Base-by-base conservation (phyloP, 53 echinoderm and acorn worm species). In the Echinarachnius parma region DNA sequence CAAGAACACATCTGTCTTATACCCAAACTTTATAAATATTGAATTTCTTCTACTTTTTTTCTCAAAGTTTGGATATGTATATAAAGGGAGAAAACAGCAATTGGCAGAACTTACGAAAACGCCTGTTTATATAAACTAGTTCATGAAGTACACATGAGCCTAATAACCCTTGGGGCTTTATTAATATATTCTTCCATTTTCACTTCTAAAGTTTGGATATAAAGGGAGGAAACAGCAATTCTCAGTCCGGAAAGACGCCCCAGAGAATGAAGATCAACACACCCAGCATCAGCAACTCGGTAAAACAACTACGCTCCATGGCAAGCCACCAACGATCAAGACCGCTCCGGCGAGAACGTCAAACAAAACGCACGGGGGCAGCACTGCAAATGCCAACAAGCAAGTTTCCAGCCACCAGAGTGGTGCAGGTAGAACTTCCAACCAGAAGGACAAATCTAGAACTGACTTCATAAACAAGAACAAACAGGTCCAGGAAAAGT, bases 181-280 rank as follows among this genome's bases (percentile, higher is more conserved):
- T n/a, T n/a, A n/a, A n/a, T 62, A 15, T 34, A 23, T 42, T 62
- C 39, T 14, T 33, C 26, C 26, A 58, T 34, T n/a, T 32, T 27
- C 3, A 21, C 15, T 58, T 52, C 21, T 45, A n/a, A 79, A 94
- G 90, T 94, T 94, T 78, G 57, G 89, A 9, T 94, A 94, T 61
- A 90, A 87, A 57, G 45, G 44, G 23, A 80, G 60, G 35, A 75
- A 61, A 0, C 94, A 94, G 59, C 26, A 47, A 22, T 90, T 65
- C 54, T 28, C 94, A 10, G 69, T 94, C n/a, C 59, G 94, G 53
- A 94, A 90, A 61, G 60, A 26, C 11, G 25, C 67, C 28, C 30
- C 32, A 36, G 60, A 21, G 9, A 35, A 45, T n/a, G 46, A 36
- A 11, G 64, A 75, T 28, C 79, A 71, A 59, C 44, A 48, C 5